Percentiles rank a stretch among this genome's conserved stretches.
phyloP scores from a whole-genome alignment of 2,113 vertebrate species.

The Mola mola region DNA sequence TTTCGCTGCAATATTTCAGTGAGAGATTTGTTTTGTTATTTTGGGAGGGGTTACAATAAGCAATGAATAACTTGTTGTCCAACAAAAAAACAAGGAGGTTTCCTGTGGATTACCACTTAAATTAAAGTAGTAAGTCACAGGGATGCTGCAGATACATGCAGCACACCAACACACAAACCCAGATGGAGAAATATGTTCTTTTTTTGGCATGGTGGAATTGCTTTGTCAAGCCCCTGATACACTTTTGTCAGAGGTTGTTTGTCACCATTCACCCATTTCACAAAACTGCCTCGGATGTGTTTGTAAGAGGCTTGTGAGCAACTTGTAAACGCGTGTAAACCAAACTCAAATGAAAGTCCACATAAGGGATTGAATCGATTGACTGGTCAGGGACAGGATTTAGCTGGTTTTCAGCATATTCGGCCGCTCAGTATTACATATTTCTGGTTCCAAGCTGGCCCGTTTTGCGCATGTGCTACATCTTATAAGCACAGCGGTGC shows the following conservation, averaged over 20 bases:
- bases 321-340: not conserved
- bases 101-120: constrained; percentile 9
- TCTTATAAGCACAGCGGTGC: too few species aligned
- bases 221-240: constrained; percentile 11
- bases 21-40: not conserved
- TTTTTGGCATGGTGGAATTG: not conserved
- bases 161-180: constrained; percentile 13
- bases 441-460: too few species aligned
- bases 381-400: too few species aligned
- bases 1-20: constrained; percentile 9
- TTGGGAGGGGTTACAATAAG: not conserved
- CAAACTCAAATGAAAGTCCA: not conserved
- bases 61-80: not conserved
- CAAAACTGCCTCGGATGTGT: not conserved
- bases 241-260: constrained; percentile 3
- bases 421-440: too few species aligned
- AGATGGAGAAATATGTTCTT: not conserved
- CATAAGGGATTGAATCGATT: too few species aligned
- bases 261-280: not conserved
- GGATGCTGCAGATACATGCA: constrained; percentile 1
- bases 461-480: too few species aligned
- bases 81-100: constrained; percentile 10
- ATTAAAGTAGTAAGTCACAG: constrained; percentile 47
- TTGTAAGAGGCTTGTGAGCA: not conserved
- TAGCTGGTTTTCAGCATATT: too few species aligned